Evolutionary conservation across 2,113 vertebrate species (phyloP).

Genomic region (Syngnathoides biaculeatus): DNA sequence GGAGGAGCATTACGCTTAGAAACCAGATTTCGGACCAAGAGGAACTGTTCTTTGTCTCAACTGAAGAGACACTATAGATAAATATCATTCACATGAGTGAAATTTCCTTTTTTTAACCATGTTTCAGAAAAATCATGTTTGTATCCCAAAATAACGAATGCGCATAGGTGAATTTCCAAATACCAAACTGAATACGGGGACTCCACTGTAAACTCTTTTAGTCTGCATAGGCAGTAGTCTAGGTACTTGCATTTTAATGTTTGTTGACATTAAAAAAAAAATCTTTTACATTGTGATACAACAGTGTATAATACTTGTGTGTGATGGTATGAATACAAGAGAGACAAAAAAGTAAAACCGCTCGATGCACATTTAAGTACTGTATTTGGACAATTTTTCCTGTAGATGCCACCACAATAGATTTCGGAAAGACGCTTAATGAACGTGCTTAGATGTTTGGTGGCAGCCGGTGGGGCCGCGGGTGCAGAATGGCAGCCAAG

Average conservation of each 20-base stretch:
- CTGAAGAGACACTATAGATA: no score
- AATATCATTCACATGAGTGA: no score
- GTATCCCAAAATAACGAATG: no score
- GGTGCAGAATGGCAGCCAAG: no score
- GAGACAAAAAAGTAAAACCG: not conserved
- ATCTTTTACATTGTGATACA: not conserved
- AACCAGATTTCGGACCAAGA: no score
- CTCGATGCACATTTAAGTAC: constrained; percentile 4
- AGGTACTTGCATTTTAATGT: constrained; percentile 12
- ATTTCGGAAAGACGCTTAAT: no score
- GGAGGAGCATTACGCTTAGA: no score
- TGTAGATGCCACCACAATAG: not conserved
- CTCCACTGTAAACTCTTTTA: not conserved
- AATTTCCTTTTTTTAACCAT: no score
- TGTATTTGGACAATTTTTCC: not conserved
- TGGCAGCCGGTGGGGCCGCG: no score
- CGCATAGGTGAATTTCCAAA: not conserved
- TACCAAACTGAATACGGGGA: not conserved
- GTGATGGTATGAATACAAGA: constrained; percentile 23
- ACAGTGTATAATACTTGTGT: constrained; percentile 13
- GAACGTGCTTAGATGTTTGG: no score
- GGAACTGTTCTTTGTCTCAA: no score
- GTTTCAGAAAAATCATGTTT: no score
- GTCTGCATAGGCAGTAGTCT: constrained; percentile 13
- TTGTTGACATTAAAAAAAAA: not conserved